Conservation (phyloP, 2,797 vertebrate species). For the Capromys pilorides region DNA sequence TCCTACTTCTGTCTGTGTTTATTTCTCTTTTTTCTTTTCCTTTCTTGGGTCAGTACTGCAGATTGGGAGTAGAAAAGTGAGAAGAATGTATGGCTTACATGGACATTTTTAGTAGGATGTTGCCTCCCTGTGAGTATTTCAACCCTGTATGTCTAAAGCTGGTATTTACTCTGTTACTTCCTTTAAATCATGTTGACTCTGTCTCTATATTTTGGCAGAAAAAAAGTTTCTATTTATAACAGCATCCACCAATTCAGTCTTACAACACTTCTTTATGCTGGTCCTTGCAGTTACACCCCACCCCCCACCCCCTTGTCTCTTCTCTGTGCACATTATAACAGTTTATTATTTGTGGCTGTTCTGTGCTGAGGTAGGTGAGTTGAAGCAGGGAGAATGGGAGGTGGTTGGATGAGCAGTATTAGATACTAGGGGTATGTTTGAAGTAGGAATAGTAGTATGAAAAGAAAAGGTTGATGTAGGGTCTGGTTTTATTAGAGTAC, state of each 20-base stretch:
- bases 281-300: neutral
- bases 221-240: neutral
- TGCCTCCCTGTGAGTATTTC: neutral
- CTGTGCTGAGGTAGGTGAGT: neutral
- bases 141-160: neutral
- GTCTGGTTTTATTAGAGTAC: neutral
- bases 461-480: neutral
- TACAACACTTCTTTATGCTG: neutral
- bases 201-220: neutral
- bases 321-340: neutral
- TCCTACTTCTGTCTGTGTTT: neutral
- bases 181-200: neutral
- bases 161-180: neutral
- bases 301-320: neutral
- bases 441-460: neutral
- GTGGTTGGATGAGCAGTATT: neutral
- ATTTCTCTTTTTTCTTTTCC: neutral
- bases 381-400: neutral
- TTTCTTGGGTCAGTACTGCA: neutral
- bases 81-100: neutral
- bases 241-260: neutral
- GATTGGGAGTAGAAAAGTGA: neutral
- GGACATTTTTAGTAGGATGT: neutral
- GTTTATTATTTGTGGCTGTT: neutral
- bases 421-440: neutral